These are phyloP conservation scores for Neotoxoptera formosana DNA, from an alignment of 1,140 invertebrate species.

Conservation along the genomic window DNA sequence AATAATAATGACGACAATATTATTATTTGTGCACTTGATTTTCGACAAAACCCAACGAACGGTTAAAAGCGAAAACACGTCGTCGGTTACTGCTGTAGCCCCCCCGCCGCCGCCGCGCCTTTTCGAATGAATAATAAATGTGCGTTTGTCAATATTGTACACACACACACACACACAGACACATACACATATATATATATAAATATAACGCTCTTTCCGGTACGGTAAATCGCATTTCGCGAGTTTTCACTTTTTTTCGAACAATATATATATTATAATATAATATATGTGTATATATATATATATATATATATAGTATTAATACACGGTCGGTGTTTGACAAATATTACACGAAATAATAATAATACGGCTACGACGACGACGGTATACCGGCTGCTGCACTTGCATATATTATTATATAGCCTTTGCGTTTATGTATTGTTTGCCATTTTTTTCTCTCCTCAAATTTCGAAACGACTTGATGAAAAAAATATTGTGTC, in stretches of 20 bases:
- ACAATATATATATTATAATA: neutral
- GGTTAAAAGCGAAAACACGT: constrained; percentile 27
- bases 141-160: neutral
- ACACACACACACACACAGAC: neutral
- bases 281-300: no score
- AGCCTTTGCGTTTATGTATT: neutral
- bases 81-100: neutral
- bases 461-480: neutral
- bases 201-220: neutral
- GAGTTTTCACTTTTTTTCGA: constrained; percentile 23
- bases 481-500: neutral
- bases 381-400: neutral
- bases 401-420: neutral
- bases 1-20: neutral
- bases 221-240: neutral
- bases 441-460: neutral
- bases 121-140: constrained; percentile 34
- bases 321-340: constrained; percentile 21
- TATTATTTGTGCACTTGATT: neutral
- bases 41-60: constrained; percentile 31
- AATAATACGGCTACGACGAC: neutral
- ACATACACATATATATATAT: neutral
- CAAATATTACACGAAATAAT: constrained; percentile 40
- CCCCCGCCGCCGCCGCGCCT: neutral
- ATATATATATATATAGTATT: neutral